Evolutionary conservation across 37 sponge, comb jelly and placozoan species (phyloP).

Genomic region (Oscarella lobularis): DNA sequence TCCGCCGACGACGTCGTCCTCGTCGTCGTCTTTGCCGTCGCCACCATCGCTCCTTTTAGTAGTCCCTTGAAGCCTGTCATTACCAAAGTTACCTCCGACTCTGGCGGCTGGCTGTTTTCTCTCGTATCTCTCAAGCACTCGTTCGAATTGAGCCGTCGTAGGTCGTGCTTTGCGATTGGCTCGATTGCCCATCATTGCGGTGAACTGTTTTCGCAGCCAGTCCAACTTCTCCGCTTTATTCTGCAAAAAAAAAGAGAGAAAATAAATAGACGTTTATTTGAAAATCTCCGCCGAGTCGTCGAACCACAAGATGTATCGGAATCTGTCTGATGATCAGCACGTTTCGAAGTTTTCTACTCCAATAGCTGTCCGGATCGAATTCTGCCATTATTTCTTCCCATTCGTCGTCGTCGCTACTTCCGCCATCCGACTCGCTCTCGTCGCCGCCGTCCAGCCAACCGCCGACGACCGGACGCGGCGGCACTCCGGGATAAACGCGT

Average conservation of each 20-base stretch:
- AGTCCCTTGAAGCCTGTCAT: too few species aligned
- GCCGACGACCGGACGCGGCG: background rate
- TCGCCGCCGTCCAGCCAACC: background rate
- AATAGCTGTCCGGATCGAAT: background rate
- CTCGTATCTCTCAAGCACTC: background rate
- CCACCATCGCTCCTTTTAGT: too few species aligned
- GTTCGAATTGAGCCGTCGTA: background rate
- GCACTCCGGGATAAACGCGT: background rate
- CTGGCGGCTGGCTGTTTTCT: background rate
- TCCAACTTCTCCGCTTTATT: background rate
- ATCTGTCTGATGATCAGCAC: background rate
- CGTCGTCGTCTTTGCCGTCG: too few species aligned
- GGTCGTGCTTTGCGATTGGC: background rate
- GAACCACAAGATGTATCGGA: background rate
- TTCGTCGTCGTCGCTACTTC: background rate
- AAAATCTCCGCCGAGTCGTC: too few species aligned
- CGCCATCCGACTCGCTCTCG: background rate
- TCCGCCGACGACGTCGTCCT: background rate
- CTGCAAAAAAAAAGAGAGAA: background rate
- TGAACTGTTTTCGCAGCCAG: background rate
- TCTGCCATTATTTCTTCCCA: background rate
- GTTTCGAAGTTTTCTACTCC: background rate
- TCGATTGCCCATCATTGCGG: background rate
- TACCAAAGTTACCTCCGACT: too few species aligned
- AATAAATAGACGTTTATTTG: too few species aligned